Evolutionary conservation across 1,140 invertebrate species (phyloP), one percentile per base, ranked within the genome.

Genomic region (Hormaphis cornu): DNA sequence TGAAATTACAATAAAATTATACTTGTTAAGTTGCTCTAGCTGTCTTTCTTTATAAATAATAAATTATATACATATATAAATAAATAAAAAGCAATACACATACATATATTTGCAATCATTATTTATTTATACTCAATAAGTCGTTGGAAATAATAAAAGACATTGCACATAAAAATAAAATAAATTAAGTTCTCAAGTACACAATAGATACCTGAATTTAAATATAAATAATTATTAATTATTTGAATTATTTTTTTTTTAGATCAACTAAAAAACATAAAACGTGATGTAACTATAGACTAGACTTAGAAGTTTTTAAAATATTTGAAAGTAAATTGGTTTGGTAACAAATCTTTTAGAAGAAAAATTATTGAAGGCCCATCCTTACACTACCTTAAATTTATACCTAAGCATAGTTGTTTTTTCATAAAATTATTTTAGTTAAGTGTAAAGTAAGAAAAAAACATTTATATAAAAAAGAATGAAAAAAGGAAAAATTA

Each of bases 301-400:
- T 58, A 58, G 54, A 58, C 24, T 37, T 9, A 58, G 20, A 58
- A 58, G n/a, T n/a, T n/a, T n/a, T n/a, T n/a, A n/a, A n/a, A n/a
- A n/a, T n/a, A 5, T 33, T 58, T 40, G 20, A 22, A 40, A 58
- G 2, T 40, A 40, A 58, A 24, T 50, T 50, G n/a, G 40, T 58
- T 58, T 58, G 54, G 54, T 58, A 58, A 58, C 54, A 58, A 58
- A 58, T 40, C 24, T 12, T 53, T 8, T 10, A 28, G 50, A 26
- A 53, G 26, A 52, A 28, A 16, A 40, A 58, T 24, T 40, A 7
- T 44, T 46, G 26, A 48, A 66, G 42, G 61, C 61, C 42, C 61
- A 66, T 66, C 61, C 61, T 48, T 50, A 66, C 28, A 66, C n/a
- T 50, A 66, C 33, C 42, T 61, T 61, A 61, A 44, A 61, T 42